Base-by-base conservation (phyloP, 2,888 invertebrate genomes). In the Patella depressa region DNA sequence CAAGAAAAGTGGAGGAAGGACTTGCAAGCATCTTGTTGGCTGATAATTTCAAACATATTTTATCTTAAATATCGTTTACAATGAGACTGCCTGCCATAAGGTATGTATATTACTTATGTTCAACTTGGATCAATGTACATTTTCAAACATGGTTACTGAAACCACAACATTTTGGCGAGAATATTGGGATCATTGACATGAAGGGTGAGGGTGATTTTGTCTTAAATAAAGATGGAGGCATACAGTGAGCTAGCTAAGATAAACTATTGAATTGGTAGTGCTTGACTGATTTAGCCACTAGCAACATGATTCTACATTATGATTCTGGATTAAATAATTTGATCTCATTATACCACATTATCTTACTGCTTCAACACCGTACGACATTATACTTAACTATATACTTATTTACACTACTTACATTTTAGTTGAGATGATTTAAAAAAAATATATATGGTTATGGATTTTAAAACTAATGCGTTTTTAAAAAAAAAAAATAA, bases 301-400 rank as follows among this genome's bases (percentile, higher is more conserved):
- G 45, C 45, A 45, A 45, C 45, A 45, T 45, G 45, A 45, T 45
- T 45, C 45, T 45, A 45, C 45, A 45, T 45, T 45, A 45, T 45
- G 45, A 45, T 45, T 45, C 45, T 45, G 45, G 45, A 45, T 45
- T 45, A 45, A 45, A 45, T 45, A 45, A 45, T 45, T 45, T 45
- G 45, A 45, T 45, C 45, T 45, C 45, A 45, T 45, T 45, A 45
- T 45, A 45, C 45, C 45, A 45, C 45, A 45, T 45, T 53, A 73
- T 59, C 71, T 71, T 79, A 76, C 72, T 74, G 54, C 74, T 79
- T 79, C 74, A 76, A 76, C 53, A 74, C 76, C 73, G 74, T 79
- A 79, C 29, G 72, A 76, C 76, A 79, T 74, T 76, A 79, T 79
- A 74, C 73, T 72, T 79, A 79, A 74, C 71, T 74, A 76, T 79